Percentiles rank a stretch among this genome's conserved stretches.
These are phyloP conservation scores for Phrynocephalus forsythii DNA, from an alignment of 2,797 vertebrate species.

Conservation along the genomic window DNA sequence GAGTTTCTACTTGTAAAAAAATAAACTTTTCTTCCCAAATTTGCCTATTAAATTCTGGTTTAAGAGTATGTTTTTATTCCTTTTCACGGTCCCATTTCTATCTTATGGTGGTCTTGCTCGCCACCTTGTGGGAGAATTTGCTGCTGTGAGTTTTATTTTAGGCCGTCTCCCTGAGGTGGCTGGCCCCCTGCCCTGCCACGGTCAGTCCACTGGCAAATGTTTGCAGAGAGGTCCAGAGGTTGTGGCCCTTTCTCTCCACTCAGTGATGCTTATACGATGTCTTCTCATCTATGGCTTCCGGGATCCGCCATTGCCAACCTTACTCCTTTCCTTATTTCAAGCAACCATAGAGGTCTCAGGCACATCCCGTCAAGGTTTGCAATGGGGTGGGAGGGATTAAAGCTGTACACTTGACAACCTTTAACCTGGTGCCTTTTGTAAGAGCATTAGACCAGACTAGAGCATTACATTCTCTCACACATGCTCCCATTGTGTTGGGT, in stretches of 20 bases:
- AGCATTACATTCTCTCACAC: background rate
- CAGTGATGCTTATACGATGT: background rate
- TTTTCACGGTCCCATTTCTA: background rate
- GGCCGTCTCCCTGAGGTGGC: background rate
- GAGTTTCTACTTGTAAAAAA: background rate
- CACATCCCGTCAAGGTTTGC: background rate
- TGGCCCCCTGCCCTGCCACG: too few species aligned
- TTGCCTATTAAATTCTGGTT: background rate
- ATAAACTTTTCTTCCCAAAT: background rate
- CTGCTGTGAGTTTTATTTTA: background rate
- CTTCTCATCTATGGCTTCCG: background rate
- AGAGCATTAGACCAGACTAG: background rate
- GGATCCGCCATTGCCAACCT: background rate
- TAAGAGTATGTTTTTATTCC: background rate
- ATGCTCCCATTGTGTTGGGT: background rate
- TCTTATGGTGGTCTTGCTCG: background rate
- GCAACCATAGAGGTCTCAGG: background rate
- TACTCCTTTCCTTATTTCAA: background rate
- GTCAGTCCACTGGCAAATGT: background rate
- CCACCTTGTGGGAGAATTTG: constrained; percentile 26
- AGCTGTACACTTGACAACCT: background rate
- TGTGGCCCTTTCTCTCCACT: background rate
- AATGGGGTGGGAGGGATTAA: background rate
- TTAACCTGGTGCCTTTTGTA: background rate
- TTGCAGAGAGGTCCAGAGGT: background rate